A percentile compares a stretch with the other conserved stretches of the same genome.
phyloP scores from a whole-genome alignment of 2,113 vertebrate genomes.

The Cricetomys ansorgei region DNA sequence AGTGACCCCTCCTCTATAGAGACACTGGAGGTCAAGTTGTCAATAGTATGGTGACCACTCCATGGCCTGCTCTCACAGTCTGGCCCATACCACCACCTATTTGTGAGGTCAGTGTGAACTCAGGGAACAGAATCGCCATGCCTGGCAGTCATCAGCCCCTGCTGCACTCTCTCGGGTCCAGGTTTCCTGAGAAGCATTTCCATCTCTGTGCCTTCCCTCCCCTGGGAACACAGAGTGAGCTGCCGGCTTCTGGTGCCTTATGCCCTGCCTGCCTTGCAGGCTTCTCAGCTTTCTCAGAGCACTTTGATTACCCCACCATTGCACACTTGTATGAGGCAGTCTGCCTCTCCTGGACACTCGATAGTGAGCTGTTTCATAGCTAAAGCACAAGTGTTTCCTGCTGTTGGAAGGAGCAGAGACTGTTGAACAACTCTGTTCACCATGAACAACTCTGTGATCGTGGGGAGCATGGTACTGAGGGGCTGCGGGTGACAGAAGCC shows the following conservation, averaged over 20 bases:
- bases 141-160: rapidly evolving
- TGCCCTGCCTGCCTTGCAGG: slow-evolving; percentile 1
- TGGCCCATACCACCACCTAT: background rate
- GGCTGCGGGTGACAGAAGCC: background rate
- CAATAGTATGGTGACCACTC: background rate
- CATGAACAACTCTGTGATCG: background rate
- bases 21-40: background rate
- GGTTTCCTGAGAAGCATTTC: background rate
- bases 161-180: background rate
- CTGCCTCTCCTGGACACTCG: slow-evolving; percentile 41
- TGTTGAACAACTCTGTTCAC: background rate
- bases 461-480: background rate
- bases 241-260: background rate
- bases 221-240: background rate
- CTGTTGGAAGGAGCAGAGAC: background rate
- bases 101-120: background rate
- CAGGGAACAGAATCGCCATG: background rate
- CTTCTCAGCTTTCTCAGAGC: slow-evolving; percentile 2
- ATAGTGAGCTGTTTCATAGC: background rate
- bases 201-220: background rate
- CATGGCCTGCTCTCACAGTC: background rate
- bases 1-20: background rate
- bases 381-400: slow-evolving; percentile 7
- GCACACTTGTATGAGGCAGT: background rate
- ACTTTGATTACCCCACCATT: background rate